A percentile compares a stretch with the other conserved stretches of the same genome.
Conservation (phyloP, 1,140 invertebrate species). For the Drosophila equinoxialis region DNA sequence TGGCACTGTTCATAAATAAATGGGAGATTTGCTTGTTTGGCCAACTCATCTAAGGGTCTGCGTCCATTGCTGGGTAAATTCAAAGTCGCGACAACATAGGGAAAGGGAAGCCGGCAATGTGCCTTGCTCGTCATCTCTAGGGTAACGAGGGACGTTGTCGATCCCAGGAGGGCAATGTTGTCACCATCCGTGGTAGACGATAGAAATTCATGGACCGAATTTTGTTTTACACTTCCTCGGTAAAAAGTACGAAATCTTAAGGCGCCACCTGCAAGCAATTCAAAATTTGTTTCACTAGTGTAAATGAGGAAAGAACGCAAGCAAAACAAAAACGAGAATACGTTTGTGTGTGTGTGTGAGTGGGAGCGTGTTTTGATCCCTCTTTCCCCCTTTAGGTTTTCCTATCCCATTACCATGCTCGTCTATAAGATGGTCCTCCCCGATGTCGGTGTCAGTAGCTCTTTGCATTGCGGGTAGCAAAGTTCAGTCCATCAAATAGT, state of each 20-base stretch:
- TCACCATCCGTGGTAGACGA: constrained; percentile 23
- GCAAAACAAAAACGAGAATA: constrained; percentile 54
- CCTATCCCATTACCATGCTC: constrained; percentile 40
- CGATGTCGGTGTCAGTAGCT: constrained; percentile 39
- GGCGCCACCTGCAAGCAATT: neutral
- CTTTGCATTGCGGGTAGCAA: constrained; percentile 46
- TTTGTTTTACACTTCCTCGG: constrained; percentile 40
- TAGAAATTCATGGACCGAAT: constrained; percentile 51
- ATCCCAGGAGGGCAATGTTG: constrained; percentile 44
- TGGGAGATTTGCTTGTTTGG: constrained; percentile 39
- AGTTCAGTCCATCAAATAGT: constrained; percentile 23
- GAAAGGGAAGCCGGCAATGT: constrained; percentile 23
- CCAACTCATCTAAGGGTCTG: constrained; percentile 45
- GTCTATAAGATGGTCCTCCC: constrained; percentile 27
- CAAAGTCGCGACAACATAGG: constrained; percentile 34
- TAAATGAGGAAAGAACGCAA: constrained; percentile 41
- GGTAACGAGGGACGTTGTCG: constrained; percentile 44
- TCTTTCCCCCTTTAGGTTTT: neutral
- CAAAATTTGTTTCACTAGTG: neutral
- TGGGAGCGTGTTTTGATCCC: neutral
- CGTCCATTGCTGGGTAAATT: neutral
- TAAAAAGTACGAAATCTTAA: constrained; percentile 34
- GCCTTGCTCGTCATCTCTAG: constrained; percentile 52
- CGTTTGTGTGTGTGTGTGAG: neutral
- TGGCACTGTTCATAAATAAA: constrained; percentile 46